Base-by-base conservation (phyloP, 2,888 invertebrate genomes). In the Metopia argyrocephala region DNA sequence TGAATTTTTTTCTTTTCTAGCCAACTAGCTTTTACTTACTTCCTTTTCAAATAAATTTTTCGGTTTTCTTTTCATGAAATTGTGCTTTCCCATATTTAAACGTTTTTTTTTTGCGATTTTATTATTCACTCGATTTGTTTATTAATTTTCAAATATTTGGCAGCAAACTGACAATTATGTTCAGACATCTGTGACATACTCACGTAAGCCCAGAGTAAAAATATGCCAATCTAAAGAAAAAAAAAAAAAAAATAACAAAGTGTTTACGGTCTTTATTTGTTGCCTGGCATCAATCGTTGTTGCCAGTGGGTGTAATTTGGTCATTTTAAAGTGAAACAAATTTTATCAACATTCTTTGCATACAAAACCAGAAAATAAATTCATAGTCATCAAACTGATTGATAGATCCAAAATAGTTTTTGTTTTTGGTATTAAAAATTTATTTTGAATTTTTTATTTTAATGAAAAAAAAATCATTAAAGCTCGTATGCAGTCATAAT, bases 141-240 rank as follows among this genome's bases (percentile, higher is more conserved):
- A 52, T 21, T 0, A 12, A 45, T n/a, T 54, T 21, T 0, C 15
- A 45, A 68, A 45, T 38, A 54, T 68, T 78, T 78, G 57, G 52
- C 52, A 27, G 45, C 46, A 62, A 56, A 12, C 27, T 66, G 31
- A 28, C 59, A 52, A 20, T 18, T 62, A 48, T 73, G 52, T 28
- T 66, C 65, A 78, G 78, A 78, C 78, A 78, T 54, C 78, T 71
- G 61, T 66, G 78, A 61, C 66, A 73, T 31, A 61, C 66, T 61
- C 78, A 73, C 66, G 71, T 73, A 54, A 61, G 71, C 71, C 46
- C 31, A 46, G 15, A 73, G 61, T 73, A 71, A 78, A 54, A 78
- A 78, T 48, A 66, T 78, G 78, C 78, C 71, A 78, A 66, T 61
- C 57, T 28, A 6, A 7, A 5, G 31, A 31, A 31, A 12, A 27